Evolutionary conservation across 2,113 vertebrate genomes (phyloP).

Genomic region (Daubentonia madagascariensis): DNA sequence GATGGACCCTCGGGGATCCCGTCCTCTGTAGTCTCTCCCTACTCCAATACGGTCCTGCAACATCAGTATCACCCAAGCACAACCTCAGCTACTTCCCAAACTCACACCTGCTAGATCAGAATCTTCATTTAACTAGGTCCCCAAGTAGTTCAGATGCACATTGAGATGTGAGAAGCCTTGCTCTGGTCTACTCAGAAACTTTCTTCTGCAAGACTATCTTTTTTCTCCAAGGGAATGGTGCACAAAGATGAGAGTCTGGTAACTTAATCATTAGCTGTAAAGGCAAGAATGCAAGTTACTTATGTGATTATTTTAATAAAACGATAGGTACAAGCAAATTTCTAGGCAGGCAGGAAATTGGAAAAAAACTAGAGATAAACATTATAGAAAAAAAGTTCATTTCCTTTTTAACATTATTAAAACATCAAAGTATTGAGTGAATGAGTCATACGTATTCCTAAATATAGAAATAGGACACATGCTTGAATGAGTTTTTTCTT

Average conservation of each 20-base stretch:
- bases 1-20: background rate
- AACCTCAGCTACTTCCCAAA: background rate
- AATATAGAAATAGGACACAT: background rate
- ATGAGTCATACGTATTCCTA: background rate
- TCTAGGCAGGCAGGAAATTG: background rate
- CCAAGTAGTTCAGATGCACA: background rate
- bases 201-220: accelerated
- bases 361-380: background rate
- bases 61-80: background rate
- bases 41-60: background rate
- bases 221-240: background rate
- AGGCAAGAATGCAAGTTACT: background rate
- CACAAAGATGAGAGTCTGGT: background rate
- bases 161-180: background rate
- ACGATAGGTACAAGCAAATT: background rate
- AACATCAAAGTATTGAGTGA: background rate
- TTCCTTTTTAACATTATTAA: background rate
- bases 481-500: background rate
- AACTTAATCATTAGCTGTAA: background rate
- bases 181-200: background rate
- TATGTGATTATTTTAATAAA: background rate
- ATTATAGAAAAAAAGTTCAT: background rate
- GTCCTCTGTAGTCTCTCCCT: background rate
- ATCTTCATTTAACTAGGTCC: background rate
- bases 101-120: background rate